These are phyloP conservation scores for Cheilosia urbana DNA, from an alignment of 2,888 invertebrate genomes.

Conservation along the genomic window DNA sequence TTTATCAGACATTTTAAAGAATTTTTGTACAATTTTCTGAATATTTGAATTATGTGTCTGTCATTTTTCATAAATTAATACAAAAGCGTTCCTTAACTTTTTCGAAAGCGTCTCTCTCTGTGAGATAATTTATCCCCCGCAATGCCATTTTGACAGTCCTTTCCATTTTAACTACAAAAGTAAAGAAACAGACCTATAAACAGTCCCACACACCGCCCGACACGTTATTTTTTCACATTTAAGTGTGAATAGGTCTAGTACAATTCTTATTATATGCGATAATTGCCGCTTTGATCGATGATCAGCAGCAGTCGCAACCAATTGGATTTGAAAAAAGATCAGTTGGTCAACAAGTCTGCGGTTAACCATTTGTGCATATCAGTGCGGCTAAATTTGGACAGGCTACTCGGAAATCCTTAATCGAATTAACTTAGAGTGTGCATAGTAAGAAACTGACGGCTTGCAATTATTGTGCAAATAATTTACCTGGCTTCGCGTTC, in stretches of 20 bases:
- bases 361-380: background rate
- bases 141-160: too few species aligned
- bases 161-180: too few species aligned
- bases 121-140: too few species aligned
- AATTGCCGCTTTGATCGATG: background rate
- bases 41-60: too few species aligned
- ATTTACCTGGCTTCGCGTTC: background rate
- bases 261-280: too few species aligned
- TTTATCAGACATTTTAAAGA: too few species aligned
- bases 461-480: conserved; percentile 8
- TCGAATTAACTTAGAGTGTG: conserved; percentile 23
- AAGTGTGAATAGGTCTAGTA: conserved; percentile 32
- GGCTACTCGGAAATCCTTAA: background rate
- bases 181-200: too few species aligned
- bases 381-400: background rate
- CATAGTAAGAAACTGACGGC: conserved; percentile 23
- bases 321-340: conserved; percentile 2
- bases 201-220: background rate
- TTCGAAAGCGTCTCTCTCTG: too few species aligned
- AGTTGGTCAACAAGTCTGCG: too few species aligned
- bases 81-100: too few species aligned
- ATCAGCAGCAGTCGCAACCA: background rate
- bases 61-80: too few species aligned
- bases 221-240: conserved; percentile 24
- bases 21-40: too few species aligned